Base-by-base conservation (phyloP, 2,113 vertebrate species). In the Pao palembangensis region DNA sequence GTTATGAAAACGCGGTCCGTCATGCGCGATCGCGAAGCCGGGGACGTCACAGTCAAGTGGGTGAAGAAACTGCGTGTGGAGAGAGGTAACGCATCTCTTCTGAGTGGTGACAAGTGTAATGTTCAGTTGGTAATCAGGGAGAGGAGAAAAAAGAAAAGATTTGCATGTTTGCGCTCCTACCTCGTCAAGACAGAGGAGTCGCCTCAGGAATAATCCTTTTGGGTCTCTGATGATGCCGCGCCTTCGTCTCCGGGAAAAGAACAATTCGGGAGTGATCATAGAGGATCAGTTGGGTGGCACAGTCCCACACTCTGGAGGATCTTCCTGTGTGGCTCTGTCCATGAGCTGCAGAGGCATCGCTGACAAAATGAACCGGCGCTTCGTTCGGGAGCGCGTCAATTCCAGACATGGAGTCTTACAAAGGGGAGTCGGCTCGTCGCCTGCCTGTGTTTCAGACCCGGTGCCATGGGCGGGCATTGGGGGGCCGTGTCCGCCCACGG, bases 311-410 rank as follows among this genome's bases (percentile, higher is more conserved):
- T 73, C 72, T 61, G 84, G 53, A 75, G 76, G 64, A 62, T 81
- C 71, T 72, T 65, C 69, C 47, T 49, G 47, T n/a, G 10, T n/a
- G 17, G 47, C n/a, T 18, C 77, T 23, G 81, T 80, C 81, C 80
- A 81, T 54, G 72, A 56, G 76, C 81, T 85, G 86, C 85, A 79
- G 73, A 78, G 76, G 84, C 78, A 75, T 82, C 82, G 61, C 78
- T 73, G 80, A 55, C 61, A 60, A 72, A 48, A 67, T 71, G 79
- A 78, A 76, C 49, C 81, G 50, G 76, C 82, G 84, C 84, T 78
- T 64, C 82, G 76, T 67, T 66, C 50, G 76, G 59, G 83, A 38
- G 48, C 6, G 48, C 51, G 17, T 16, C 0, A 85, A 88, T 74
- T 21, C 4, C 63, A 43, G 86, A 14, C 58, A 44, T 79, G 80